Evolutionary conservation across 1,140 invertebrate genomes (phyloP), one percentile per base, ranked within the genome.

Genomic region (Drosophila pallidifrons): DNA sequence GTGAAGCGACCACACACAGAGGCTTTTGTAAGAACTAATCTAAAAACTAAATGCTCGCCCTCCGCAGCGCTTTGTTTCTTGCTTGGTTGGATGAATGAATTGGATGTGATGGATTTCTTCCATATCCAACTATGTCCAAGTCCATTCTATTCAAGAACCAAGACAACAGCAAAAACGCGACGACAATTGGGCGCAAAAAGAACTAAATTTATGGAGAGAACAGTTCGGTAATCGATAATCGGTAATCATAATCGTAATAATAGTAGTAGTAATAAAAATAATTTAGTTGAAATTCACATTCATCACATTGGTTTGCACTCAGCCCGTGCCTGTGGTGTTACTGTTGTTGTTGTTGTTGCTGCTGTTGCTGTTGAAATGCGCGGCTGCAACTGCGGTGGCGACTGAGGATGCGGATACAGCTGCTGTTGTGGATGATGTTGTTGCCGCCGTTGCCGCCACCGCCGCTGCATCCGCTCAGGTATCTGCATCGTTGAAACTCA

Each of bases 201-300:
- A 89, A 89, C 85, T 89, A 89, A 89, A 85, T 68, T 68, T 89
- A 89, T 85, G 85, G 85, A 89, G 85, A 89, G 83, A 88, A 87
- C 83, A 87, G 81, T 76, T 88, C 74, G 74, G 57, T 59, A 60
- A 58, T 41, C 55, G 55, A 58, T 58, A 77, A 82, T 79, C 79
- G 81, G 80, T 88, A 88, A 88, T 88, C 69, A 89, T 88, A 88
- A 88, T 87, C 85, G 85, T 88, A 88, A 88, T 89, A 83, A 88
- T 83, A 89, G 78, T 85, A 90, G 81, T 89, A 89, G 85, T 72
- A 90, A 89, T 89, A 85, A 81, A 90, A 90, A 89, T 89, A 89
- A 89, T 89, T 88, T 89, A 89, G 85, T 89, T 85, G 81, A 89
- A 89, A 89, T 89, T 89, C 85, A 89, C 85, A 89, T 85, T 89